Conservation (phyloP, 1,140 invertebrate genomes). For the Drosophila rufa region DNA sequence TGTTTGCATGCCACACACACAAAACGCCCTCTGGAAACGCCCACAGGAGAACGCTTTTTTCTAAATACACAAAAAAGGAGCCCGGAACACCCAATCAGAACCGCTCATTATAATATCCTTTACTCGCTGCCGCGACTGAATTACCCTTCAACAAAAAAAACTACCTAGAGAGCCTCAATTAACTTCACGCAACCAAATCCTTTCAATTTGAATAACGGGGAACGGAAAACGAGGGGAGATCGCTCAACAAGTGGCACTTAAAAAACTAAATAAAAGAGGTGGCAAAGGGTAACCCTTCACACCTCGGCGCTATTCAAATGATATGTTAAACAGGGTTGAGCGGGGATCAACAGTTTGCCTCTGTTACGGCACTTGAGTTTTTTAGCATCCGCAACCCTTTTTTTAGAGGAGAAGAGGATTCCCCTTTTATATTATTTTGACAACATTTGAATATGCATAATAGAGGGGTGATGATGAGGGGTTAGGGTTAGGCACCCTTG, state of each 20-base stretch:
- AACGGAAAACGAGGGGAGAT: constrained; percentile 17
- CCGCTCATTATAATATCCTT: constrained; percentile 69
- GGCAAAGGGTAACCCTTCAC: constrained; percentile 58
- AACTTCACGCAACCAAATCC: constrained; percentile 76
- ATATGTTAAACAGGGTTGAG: constrained; percentile 72
- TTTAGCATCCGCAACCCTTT: constrained; percentile 66
- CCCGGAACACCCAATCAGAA: constrained; percentile 51
- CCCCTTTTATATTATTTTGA: constrained; percentile 55
- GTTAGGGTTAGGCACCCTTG: constrained; percentile 40
- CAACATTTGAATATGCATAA: constrained; percentile 77
- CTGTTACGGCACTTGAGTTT: constrained; percentile 27
- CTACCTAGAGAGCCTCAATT: constrained; percentile 52
- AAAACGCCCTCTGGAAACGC: constrained; percentile 58
- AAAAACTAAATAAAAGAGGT: constrained; percentile 37
- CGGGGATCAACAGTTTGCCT: constrained; percentile 66
- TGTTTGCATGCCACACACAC: constrained; percentile 33
- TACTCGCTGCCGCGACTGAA: constrained; percentile 33
- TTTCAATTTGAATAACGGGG: constrained; percentile 74
- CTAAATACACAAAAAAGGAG: constrained; percentile 11
- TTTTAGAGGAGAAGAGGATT: constrained; percentile 2
- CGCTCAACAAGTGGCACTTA: constrained; percentile 67
- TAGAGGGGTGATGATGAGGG: constrained; percentile 16
- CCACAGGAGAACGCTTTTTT: constrained; percentile 4
- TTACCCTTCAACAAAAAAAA: constrained; percentile 47
- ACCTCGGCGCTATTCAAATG: constrained; percentile 80